phyloP scores from a whole-genome alignment of 2,888 invertebrate species.

The Macrostomum cliftonense region DNA sequence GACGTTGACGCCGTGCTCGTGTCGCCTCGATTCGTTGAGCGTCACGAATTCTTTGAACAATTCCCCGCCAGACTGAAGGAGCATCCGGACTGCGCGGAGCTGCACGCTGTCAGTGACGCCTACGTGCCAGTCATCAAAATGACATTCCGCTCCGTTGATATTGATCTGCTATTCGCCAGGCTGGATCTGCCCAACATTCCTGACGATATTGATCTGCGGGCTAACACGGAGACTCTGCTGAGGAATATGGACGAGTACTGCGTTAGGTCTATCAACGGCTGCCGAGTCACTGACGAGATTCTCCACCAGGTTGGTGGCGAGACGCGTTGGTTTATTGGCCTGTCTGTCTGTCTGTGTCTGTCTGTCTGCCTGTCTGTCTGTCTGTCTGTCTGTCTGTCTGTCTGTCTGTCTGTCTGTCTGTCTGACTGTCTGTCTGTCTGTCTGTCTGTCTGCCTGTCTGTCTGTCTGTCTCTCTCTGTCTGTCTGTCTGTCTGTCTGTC shows the following conservation, averaged over 20 bases:
- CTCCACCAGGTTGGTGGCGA: conserved; percentile 53
- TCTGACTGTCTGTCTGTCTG: too few relatives aligned
- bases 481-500: too few relatives aligned
- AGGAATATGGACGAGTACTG: conserved; percentile 77
- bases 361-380: too few relatives aligned
- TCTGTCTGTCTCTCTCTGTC: too few relatives aligned
- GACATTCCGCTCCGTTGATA: conserved; percentile 82
- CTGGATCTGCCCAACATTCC: conserved; percentile 85
- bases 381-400: too few relatives aligned
- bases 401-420: too few relatives aligned
- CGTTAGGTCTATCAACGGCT: conserved; percentile 76
- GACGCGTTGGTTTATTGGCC: too few relatives aligned
- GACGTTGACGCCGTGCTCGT: conserved; percentile 97
- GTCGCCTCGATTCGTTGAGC: conserved; percentile 78
- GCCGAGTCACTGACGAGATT: conserved; percentile 89
- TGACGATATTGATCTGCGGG: conserved; percentile 65
- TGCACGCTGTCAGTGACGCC: conserved; percentile 79
- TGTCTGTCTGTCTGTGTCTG: too few relatives aligned
- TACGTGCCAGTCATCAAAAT: conserved; percentile 98
- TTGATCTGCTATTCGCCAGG: conserved; percentile 89
- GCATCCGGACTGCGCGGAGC: conserved; percentile 62
- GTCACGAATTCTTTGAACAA: conserved; percentile 79
- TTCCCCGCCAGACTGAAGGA: conserved; percentile 74
- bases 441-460: too few relatives aligned
- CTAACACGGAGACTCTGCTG: conserved; percentile 56